Base-by-base conservation (phyloP, 2,113 vertebrate genomes). In the Pogonocichla stellata region DNA sequence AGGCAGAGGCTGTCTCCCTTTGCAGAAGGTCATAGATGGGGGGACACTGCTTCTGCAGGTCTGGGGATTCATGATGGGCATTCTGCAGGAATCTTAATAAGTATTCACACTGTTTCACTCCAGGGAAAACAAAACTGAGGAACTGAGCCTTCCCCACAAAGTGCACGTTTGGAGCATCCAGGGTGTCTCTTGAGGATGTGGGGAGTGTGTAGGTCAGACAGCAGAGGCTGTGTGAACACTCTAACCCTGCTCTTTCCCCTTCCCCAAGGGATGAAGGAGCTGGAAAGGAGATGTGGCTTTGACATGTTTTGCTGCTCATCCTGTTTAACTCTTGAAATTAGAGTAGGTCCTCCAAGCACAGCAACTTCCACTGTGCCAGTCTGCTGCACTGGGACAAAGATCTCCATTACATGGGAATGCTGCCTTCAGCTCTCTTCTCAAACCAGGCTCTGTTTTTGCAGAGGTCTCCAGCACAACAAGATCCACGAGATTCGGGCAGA, bases 391-490 rank as follows among this genome's bases (percentile, higher is more conserved):
- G 80, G 81, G 67, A 79, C 50, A 53, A 79, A 80, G 83, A 88
- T 48, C 74, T 92, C 65, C 70, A 12, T 10, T 2, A 45, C 29
- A 60, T 14, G 53, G 53, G 72, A 61, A 57, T 0, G 1, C 31
- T 80, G 75, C 82, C 80, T 58, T 10, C 57, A 33, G 16, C 80
- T 73, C 3, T 19, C 69, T 81, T 70, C 96, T 97, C 92, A 98
- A 31, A 81, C 8, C 53, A 62, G 65, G 36, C 92, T 95, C 93
- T 96, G 95, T 80, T 95, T 96, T 92, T 82, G 31, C 97, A 99
- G 99, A 10, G 98, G 98, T 66, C 98, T 99, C 71, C 99, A 99
- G 95, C 98, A 99, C 96, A 99, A 99, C 97, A 98, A 96, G 86
- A 98, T 99, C 97, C 97, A 93, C 19, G 98, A 98, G 96, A 98